A percentile compares a stretch with the other conserved stretches of the same genome.
phyloP scores from a whole-genome alignment of 2,113 vertebrate species.

The Apodemus speciosus region DNA sequence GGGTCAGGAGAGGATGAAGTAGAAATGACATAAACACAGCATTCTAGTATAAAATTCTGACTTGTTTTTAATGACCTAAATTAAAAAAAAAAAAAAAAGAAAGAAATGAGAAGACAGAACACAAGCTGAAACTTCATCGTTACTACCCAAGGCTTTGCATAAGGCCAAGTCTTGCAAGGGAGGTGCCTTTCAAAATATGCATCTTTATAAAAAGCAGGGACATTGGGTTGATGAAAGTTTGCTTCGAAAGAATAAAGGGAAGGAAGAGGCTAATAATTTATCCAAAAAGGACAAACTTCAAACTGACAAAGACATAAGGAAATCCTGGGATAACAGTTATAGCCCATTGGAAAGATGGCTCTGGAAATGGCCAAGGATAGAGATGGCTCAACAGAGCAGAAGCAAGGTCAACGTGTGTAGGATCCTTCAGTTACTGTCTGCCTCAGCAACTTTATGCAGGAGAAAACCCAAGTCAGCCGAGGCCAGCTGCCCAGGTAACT shows the following conservation, averaged over 20 bases:
- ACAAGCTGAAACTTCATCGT: slow-evolving; percentile 11
- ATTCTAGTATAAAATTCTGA: neutral
- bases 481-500: neutral
- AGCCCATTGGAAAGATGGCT: neutral
- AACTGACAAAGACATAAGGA: neutral
- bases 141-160: neutral
- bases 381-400: neutral
- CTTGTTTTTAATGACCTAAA: neutral
- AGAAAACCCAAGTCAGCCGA: neutral
- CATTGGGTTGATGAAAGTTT: neutral
- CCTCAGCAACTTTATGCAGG: neutral
- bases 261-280: neutral
- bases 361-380: neutral
- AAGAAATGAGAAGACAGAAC: neutral
- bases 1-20: neutral
- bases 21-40: neutral
- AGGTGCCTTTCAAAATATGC: slow-evolving; percentile 20
- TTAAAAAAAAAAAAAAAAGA: slow-evolving; percentile 1
- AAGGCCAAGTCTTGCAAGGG: neutral
- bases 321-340: neutral
- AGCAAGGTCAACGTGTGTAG: neutral
- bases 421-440: neutral
- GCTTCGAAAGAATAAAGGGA: neutral
- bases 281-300: neutral
- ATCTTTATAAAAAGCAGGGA: neutral